These are phyloP conservation scores for Ranitomeya variabilis DNA, from an alignment of 2,113 vertebrate genomes.

Conservation along the genomic window DNA sequence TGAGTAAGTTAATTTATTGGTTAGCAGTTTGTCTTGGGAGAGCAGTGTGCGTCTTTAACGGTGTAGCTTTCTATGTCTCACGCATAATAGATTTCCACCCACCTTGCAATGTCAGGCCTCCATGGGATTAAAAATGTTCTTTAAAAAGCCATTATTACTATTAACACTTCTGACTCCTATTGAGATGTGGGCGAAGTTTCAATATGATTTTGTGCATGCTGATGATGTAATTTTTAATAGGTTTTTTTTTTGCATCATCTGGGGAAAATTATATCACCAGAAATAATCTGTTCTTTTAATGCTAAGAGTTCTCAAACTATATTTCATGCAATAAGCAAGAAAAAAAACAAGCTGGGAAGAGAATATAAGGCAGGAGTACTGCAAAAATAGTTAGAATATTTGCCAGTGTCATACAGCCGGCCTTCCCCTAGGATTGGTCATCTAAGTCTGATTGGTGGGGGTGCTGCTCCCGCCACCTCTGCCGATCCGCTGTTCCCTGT, in stretches of 20 bases:
- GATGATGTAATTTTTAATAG: slow-evolving; percentile 31
- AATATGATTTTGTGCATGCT: slow-evolving; percentile 32
- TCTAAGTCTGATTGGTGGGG: too few relatives aligned
- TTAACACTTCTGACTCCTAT: slow-evolving; percentile 39
- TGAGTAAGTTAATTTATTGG: background rate
- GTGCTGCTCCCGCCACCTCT: too few relatives aligned
- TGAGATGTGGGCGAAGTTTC: slow-evolving; percentile 36
- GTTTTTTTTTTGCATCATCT: background rate
- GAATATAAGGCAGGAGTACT: background rate
- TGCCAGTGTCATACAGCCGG: background rate
- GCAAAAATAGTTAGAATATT: background rate
- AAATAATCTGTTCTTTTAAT: slow-evolving; percentile 19
- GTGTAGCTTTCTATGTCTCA: slow-evolving; percentile 15
- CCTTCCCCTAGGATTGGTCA: too few relatives aligned
- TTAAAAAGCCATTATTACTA: slow-evolving; percentile 47
- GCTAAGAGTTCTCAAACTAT: background rate
- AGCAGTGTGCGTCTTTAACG: slow-evolving; percentile 11
- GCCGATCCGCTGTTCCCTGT: too few relatives aligned
- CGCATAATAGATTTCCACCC: slow-evolving; percentile 40
- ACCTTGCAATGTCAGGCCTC: slow-evolving; percentile 40
- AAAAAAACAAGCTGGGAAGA: background rate
- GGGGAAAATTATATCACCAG: background rate
- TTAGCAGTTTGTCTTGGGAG: background rate
- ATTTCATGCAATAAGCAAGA: background rate
- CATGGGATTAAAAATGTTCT: slow-evolving; percentile 39